These are phyloP conservation scores for Chrysolophus pictus DNA, from an alignment of 2,797 vertebrate genomes.

Conservation along the genomic window DNA sequence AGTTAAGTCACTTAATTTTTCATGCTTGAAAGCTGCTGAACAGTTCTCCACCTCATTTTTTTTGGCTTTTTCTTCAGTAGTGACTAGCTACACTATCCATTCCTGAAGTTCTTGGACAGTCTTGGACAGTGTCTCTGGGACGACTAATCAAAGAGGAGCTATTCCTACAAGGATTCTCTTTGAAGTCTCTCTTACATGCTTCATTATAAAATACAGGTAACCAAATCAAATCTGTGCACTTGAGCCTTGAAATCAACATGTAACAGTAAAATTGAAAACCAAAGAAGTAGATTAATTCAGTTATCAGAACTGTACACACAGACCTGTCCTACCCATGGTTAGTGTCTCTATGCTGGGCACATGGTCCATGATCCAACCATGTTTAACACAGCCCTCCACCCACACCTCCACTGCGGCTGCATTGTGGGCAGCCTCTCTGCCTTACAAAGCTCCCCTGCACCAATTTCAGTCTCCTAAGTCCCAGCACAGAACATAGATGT, in stretches of 20 bases:
- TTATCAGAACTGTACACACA: neutral
- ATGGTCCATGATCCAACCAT: neutral
- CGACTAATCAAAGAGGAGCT: neutral
- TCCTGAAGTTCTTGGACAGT: no score
- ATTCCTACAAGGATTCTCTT: neutral
- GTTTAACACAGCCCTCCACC: neutral
- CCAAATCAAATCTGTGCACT: neutral
- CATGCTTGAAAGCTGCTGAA: neutral
- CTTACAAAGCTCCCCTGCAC: neutral
- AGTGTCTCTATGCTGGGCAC: neutral
- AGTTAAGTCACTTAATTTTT: neutral
- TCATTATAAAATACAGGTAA: neutral
- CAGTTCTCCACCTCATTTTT: neutral
- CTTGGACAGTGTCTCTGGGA: neutral
- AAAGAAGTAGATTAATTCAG: neutral
- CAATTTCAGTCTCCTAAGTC: neutral
- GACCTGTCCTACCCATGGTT: neutral
- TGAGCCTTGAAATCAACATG: neutral
- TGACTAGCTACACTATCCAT: neutral
- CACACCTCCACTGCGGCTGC: neutral
- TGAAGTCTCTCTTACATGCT: neutral
- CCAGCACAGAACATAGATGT: neutral
- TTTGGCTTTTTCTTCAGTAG: neutral
- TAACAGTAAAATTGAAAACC: neutral
- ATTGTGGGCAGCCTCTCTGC: neutral